These are phyloP conservation scores for Drosophila pseudoananassae DNA, from an alignment of 1,140 invertebrate species.

Conservation along the genomic window DNA sequence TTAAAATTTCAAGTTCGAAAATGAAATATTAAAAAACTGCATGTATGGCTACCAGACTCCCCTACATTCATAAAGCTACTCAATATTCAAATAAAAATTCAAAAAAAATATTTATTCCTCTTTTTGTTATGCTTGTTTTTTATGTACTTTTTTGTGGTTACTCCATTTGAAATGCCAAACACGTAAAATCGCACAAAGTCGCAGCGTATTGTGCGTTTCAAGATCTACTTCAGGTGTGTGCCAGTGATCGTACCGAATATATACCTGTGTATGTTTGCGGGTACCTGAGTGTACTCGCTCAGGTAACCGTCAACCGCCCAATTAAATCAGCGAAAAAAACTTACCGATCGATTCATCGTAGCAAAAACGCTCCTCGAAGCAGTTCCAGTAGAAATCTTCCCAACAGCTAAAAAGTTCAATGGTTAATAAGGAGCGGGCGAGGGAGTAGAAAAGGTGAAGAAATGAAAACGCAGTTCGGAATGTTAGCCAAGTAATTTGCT, in stretches of 20 bases:
- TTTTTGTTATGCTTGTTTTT: slow-evolving; percentile 23
- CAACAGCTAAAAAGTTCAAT: slow-evolving; percentile 83
- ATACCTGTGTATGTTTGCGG: neutral
- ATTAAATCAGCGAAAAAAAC: slow-evolving; percentile 42
- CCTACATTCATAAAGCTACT: neutral
- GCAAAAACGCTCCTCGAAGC: slow-evolving; percentile 86
- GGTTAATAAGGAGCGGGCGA: neutral
- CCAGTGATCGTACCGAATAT: neutral
- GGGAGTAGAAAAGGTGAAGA: slow-evolving; percentile 18
- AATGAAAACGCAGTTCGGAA: slow-evolving; percentile 22
- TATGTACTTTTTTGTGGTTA: slow-evolving; percentile 24
- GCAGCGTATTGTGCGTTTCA: slow-evolving; percentile 46
- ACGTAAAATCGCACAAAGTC: slow-evolving; percentile 46
- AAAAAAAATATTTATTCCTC: slow-evolving; percentile 13
- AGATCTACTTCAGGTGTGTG: slow-evolving; percentile 54
- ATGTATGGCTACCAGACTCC: neutral
- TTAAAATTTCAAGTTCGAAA: too few relatives aligned
- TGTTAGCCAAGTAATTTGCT: slow-evolving; percentile 43
- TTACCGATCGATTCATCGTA: slow-evolving; percentile 86
- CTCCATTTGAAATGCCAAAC: slow-evolving; percentile 52
- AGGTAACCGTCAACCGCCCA: slow-evolving; percentile 44
- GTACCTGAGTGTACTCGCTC: slow-evolving; percentile 1
- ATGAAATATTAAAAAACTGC: too few relatives aligned
- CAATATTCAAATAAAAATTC: slow-evolving; percentile 10
- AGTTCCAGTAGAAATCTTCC: slow-evolving; percentile 87